Evolutionary conservation across 2,888 invertebrate genomes (phyloP).

Genomic region (Eudemis profundana): DNA sequence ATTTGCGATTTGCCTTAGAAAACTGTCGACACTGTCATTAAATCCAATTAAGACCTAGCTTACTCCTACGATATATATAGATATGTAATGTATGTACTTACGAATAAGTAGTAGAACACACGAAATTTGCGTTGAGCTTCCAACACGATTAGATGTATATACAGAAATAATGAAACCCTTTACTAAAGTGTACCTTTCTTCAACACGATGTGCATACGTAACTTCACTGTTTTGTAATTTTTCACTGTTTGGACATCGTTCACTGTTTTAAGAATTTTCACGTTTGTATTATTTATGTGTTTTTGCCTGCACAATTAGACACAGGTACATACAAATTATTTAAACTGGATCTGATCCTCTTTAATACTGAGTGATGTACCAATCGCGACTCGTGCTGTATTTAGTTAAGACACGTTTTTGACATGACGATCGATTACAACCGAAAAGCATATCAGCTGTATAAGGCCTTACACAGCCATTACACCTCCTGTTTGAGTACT

Average conservation of each 20-base stretch:
- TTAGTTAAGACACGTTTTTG: neutral
- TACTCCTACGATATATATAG: constrained; percentile 56
- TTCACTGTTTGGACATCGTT: neutral
- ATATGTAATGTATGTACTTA: constrained; percentile 56
- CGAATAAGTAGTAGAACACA: constrained; percentile 74
- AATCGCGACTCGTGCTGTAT: neutral
- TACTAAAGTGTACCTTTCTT: constrained; percentile 35
- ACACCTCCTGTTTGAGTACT: too few relatives aligned
- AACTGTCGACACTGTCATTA: constrained; percentile 32
- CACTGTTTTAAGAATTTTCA: neutral
- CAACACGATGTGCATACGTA: constrained; percentile 10
- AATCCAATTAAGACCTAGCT: constrained; percentile 47
- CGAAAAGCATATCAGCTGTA: neutral
- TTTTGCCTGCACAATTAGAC: too few relatives aligned
- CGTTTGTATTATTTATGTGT: too few relatives aligned
- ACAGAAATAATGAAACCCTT: constrained; percentile 63
- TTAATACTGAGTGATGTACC: neutral
- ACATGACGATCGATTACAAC: neutral
- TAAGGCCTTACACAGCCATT: too few relatives aligned
- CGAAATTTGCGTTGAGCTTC: constrained; percentile 86
- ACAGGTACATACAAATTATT: too few relatives aligned
- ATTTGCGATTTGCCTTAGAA: constrained; percentile 26
- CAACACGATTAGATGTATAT: constrained; percentile 86
- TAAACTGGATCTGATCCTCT: neutral
- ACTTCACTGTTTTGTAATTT: neutral